A percentile compares a stretch with the other conserved stretches of the same genome.
phyloP scores from a whole-genome alignment of 2,888 invertebrate species.

The Stegophylla sp. region DNA sequence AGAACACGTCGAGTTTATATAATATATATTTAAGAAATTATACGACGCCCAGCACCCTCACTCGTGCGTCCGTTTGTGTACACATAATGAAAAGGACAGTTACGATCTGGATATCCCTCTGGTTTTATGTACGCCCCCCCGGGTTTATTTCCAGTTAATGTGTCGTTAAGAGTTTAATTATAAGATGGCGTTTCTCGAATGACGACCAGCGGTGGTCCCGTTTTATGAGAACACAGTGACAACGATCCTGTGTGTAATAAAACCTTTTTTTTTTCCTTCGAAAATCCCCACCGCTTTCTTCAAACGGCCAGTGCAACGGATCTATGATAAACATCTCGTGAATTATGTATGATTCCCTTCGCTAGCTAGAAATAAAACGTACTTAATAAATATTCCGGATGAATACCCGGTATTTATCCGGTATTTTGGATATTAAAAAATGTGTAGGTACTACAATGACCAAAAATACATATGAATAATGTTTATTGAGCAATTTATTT shows the following conservation, averaged over 20 bases:
- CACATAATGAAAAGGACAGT: slow-evolving; percentile 30
- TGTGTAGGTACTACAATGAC: no score
- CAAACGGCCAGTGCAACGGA: neutral
- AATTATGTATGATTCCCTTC: slow-evolving; percentile 29
- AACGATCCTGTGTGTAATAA: slow-evolving; percentile 16
- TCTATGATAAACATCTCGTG: slow-evolving; percentile 30
- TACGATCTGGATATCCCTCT: slow-evolving; percentile 31
- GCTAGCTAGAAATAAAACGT: no score
- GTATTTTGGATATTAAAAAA: no score
- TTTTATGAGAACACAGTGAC: slow-evolving; percentile 36
- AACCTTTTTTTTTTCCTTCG: slow-evolving; percentile 34
- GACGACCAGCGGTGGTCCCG: slow-evolving; percentile 2
- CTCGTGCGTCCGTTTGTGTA: slow-evolving; percentile 3
- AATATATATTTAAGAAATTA: no score
- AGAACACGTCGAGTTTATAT: no score
- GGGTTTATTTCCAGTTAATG: slow-evolving; percentile 38
- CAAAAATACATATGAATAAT: no score
- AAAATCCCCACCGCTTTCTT: neutral
- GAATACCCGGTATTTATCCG: no score
- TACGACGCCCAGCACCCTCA: neutral
- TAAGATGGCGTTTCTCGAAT: slow-evolving; percentile 46
- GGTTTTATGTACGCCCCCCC: neutral
- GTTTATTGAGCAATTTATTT: no score
- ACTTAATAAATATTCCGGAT: no score
- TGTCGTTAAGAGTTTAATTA: slow-evolving; percentile 52